Conservation (phyloP, 1,140 invertebrate genomes). For the Dinothrombium tinctorium region DNA sequence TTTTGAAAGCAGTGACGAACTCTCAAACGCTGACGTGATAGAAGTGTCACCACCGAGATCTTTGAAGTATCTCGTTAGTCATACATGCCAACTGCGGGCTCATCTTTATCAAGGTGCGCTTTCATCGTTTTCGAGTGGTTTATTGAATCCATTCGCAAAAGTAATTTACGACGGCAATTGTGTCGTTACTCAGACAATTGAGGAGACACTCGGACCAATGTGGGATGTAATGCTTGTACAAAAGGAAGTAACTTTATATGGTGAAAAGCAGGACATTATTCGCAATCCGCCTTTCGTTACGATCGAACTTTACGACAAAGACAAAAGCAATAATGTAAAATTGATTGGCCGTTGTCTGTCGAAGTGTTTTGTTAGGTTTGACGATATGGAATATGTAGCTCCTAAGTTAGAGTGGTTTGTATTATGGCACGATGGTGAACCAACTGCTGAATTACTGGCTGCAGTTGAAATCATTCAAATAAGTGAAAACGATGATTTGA, state of each 20-base stretch:
- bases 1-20: too few relatives aligned
- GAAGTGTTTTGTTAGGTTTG: too few relatives aligned
- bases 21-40: too few relatives aligned
- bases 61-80: too few relatives aligned
- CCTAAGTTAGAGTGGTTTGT: constrained; percentile 71
- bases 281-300: constrained; percentile 52
- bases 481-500: too few relatives aligned
- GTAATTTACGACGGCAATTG: too few relatives aligned
- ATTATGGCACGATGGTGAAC: constrained; percentile 43
- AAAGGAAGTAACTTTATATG: constrained; percentile 51
- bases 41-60: too few relatives aligned
- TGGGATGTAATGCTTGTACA: constrained; percentile 69
- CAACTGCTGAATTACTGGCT: constrained; percentile 58
- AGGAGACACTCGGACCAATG: constrained; percentile 66
- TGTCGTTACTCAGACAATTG: too few relatives aligned
- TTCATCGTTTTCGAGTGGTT: too few relatives aligned
- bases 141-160: constrained; percentile 66
- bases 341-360: too few relatives aligned
- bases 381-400: too few relatives aligned
- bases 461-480: constrained; percentile 52
- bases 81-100: constrained; percentile 62
- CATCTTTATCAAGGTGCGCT: constrained; percentile 74
- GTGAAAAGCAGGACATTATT: constrained; percentile 49
- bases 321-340: too few relatives aligned
- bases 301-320: constrained; percentile 71